Percentiles rank a stretch among this genome's conserved stretches.
phyloP scores from a whole-genome alignment of 1,140 invertebrate species.

The Hypsibius dujardini region DNA sequence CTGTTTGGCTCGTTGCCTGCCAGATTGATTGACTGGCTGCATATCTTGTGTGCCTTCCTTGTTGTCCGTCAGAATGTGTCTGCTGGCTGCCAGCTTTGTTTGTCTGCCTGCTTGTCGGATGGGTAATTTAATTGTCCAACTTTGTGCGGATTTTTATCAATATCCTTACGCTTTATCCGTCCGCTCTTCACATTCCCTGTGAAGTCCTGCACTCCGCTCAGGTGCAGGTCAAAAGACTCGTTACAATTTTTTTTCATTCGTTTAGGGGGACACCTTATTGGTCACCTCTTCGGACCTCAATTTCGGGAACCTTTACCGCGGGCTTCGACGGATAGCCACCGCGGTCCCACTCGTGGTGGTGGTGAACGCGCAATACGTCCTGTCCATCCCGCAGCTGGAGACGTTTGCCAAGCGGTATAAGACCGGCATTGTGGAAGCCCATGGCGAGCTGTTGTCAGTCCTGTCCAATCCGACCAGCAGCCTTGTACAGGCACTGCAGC shows the following conservation, averaged over 20 bases:
- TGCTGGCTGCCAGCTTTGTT: no score
- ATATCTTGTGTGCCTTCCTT: no score
- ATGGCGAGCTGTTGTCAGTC: not conserved
- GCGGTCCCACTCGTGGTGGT: not conserved
- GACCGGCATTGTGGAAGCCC: not conserved
- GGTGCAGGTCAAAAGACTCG: no score
- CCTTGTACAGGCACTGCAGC: not conserved
- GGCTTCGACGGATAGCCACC: not conserved
- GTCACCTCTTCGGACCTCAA: not conserved
- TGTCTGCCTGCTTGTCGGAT: no score
- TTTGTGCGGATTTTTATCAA: no score
- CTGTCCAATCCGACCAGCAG: not conserved
- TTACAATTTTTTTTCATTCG: not conserved
- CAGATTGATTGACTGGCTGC: no score
- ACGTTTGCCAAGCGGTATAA: slow-evolving; percentile 2
- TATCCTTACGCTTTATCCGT: no score
- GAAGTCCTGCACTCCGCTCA: no score
- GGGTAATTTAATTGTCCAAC: no score
- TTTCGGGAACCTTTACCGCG: not conserved
- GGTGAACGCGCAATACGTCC: not conserved
- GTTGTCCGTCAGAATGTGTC: no score
- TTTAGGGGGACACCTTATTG: not conserved
- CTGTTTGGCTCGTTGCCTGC: no score
- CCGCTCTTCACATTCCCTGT: no score
- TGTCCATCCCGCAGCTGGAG: slow-evolving; percentile 3